Percentiles rank a stretch among this genome's conserved stretches.
phyloP scores from a whole-genome alignment of 2,113 vertebrate genomes.

The Cynocephalus volans region DNA sequence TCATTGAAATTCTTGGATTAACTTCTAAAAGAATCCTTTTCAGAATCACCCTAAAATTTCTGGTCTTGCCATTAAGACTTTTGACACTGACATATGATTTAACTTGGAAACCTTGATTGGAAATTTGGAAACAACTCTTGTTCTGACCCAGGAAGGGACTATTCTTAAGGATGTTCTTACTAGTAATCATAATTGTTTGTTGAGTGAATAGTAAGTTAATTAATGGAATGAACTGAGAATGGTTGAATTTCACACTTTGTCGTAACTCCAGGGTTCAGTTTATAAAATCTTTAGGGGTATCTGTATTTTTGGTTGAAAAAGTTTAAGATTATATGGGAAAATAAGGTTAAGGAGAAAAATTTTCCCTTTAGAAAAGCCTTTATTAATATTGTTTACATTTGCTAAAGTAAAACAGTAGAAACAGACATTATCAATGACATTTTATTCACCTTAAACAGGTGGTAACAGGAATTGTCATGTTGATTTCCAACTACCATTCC shows the following conservation, averaged over 20 bases:
- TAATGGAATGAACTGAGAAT: neutral
- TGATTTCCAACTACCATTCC: neutral
- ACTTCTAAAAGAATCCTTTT: neutral
- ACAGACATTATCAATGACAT: neutral
- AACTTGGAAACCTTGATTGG: neutral
- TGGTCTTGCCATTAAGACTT: neutral
- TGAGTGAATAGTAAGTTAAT: neutral
- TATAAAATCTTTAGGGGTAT: neutral
- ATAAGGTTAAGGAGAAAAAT: neutral
- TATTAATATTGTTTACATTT: neutral
- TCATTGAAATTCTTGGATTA: neutral
- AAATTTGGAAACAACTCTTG: neutral
- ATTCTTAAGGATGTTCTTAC: neutral
- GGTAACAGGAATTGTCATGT: neutral
- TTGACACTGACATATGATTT: neutral
- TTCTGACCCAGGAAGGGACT: neutral
- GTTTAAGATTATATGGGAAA: neutral
- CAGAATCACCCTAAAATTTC: constrained; percentile 20
- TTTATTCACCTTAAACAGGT: neutral
- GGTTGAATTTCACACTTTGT: neutral
- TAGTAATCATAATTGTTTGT: neutral
- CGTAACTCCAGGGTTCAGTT: neutral
- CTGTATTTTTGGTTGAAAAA: neutral
- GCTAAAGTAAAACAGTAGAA: neutral
- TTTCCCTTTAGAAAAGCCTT: neutral